Evolutionary conservation across 2,113 vertebrate genomes (phyloP).

Genomic region (Ctenodactylus gundi): DNA sequence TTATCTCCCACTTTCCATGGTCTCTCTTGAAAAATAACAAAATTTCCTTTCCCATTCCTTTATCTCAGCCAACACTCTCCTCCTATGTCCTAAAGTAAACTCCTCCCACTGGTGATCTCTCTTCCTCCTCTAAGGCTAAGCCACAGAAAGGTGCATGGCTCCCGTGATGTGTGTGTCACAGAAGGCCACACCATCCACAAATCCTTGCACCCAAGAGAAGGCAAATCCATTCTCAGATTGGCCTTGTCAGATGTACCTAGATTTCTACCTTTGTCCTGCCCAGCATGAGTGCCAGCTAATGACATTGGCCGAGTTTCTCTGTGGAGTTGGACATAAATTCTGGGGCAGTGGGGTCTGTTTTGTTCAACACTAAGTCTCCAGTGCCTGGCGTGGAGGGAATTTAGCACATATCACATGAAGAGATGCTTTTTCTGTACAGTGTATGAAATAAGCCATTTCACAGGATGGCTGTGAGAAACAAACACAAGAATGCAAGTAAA

Average conservation of each 20-base stretch:
- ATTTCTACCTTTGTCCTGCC: neutral
- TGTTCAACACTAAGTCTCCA: neutral
- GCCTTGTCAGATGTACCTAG: neutral
- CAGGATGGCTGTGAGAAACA: neutral
- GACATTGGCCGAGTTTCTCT: neutral
- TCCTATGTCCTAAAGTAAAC: neutral
- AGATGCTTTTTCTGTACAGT: neutral
- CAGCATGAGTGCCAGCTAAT: neutral
- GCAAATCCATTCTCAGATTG: neutral
- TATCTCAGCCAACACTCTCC: neutral
- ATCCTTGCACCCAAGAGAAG: neutral
- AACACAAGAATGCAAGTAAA: fast-evolving
- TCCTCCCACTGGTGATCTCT: neutral
- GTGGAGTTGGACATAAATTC: neutral
- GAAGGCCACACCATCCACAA: neutral
- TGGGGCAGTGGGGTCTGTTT: neutral
- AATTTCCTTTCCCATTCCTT: neutral
- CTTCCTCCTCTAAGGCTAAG: neutral
- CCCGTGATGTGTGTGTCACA: fast-evolving
- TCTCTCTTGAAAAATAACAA: neutral
- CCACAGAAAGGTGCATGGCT: neutral
- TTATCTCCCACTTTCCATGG: neutral
- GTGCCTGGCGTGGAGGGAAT: neutral
- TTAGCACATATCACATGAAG: neutral
- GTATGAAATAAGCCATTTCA: neutral